These are phyloP conservation scores for Delichon dasypus DNA, from an alignment of 2,797 vertebrate species.

Conservation along the genomic window DNA sequence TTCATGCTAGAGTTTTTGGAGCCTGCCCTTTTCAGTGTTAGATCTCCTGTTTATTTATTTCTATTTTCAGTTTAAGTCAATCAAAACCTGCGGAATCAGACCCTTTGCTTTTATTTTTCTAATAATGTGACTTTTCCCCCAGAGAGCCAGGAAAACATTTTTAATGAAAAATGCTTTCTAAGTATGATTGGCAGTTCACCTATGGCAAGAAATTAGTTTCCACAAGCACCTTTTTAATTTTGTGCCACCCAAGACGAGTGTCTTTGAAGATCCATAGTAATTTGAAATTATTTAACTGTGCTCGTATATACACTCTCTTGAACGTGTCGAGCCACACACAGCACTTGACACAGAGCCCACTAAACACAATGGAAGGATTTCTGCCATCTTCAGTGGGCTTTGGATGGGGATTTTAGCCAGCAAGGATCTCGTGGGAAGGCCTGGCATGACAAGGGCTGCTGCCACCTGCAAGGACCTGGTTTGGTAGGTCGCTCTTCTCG, in stretches of 20 bases:
- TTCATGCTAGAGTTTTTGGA: neutral
- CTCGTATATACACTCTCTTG: neutral
- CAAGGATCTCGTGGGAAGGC: neutral
- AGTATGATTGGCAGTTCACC: constrained; percentile 45
- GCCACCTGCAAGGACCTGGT: neutral
- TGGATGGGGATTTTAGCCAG: neutral
- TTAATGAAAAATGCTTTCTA: constrained; percentile 7
- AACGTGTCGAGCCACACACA: neutral
- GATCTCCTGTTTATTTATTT: constrained; percentile 23
- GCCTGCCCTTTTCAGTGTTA: neutral
- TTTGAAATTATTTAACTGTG: neutral
- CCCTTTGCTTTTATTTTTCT: neutral
- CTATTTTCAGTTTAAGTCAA: neutral
- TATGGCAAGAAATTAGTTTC: constrained; percentile 39
- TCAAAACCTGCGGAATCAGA: neutral
- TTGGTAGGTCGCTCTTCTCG: neutral
- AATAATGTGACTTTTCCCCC: neutral
- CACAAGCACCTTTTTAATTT: neutral
- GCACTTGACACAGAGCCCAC: neutral
- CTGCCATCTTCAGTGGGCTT: neutral
- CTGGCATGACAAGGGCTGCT: neutral
- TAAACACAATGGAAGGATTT: neutral
- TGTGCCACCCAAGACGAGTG: constrained; percentile 13
- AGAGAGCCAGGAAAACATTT: neutral
- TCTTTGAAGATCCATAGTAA: constrained; percentile 15